Percentiles rank a stretch among this genome's conserved stretches.
Conservation (phyloP, 1,140 invertebrate species). For the Brachionus asplanchnoidis region DNA sequence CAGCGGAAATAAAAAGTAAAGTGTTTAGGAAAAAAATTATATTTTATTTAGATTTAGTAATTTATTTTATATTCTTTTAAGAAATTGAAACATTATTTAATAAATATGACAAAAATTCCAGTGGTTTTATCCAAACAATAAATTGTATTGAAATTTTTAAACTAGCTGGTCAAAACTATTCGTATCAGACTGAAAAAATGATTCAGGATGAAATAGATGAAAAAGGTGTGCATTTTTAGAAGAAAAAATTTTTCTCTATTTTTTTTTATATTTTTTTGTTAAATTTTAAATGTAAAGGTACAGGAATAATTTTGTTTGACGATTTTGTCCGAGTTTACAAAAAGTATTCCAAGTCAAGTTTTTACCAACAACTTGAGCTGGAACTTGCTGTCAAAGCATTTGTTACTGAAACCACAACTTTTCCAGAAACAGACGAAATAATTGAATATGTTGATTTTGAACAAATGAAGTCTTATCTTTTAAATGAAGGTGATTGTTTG, state of each 20-base stretch:
- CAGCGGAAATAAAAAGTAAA: not conserved
- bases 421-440: not conserved
- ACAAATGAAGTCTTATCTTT: not conserved
- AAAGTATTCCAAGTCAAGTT: not conserved
- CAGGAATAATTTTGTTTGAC: not conserved
- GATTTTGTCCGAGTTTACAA: not conserved
- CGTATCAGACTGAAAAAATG: not conserved
- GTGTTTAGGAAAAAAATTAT: not conserved
- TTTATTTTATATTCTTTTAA: not conserved
- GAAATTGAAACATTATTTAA: not conserved
- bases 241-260: not conserved
- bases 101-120: not conserved
- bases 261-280: not conserved
- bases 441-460: not conserved
- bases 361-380: not conserved
- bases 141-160: not conserved
- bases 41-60: not conserved
- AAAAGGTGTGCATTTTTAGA: not conserved
- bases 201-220: not conserved
- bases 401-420: not conserved
- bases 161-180: constrained; percentile 1
- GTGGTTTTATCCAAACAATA: not conserved
- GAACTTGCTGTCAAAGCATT: not conserved
- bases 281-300: not conserved
- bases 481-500: not conserved